Evolutionary conservation across 1,140 invertebrate genomes (phyloP), one percentile per base, ranked within the genome.

Genomic region (Diorhabda elongata): DNA sequence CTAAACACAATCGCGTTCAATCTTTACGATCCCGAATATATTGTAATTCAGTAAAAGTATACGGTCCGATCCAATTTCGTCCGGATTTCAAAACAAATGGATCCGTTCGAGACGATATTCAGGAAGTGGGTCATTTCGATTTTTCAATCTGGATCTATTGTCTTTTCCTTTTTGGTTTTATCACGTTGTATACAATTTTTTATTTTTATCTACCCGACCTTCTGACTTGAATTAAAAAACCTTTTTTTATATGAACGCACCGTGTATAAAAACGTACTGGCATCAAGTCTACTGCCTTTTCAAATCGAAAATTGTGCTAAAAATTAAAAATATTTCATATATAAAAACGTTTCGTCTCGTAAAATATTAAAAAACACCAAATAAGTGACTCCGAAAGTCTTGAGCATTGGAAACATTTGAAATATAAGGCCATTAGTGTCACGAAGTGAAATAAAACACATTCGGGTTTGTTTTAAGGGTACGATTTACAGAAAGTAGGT

Each of bases 401-500:
- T 60, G 26, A 42, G 26, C 58, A 60, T 60, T 60, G 58, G 42
- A 60, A 60, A 60, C 58, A 60, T n/a, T 60, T 60, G 63, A 57
- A 64, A 64, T 64, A 64, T 64, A 64, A 64, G n/a, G 58, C 64
- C 64, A 58, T 56, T 58, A 57, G 42, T 41, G 64, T 57, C 61
- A 52, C 58, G 61, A 70, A 70, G 57, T 66, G 44, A 61, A 63
- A 62, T 65, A 65, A 60, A 66, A 70, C 64, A 70, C 65, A 70
- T 44, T 60, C 52, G 62, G 44, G 65, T 73, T 58, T n/a, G 65
- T 71, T 73, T 64, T 57, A 66, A 66, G 66, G 61, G 66, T 43
- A 65, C 71, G 71, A 70, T 62, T 41, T 60, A 64, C 66, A 69
- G 74, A 69, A 73, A 74, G 66, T 76, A 74, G 74, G 69, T 69